These are phyloP conservation scores for Oryzias javanicus DNA, from an alignment of 2,113 vertebrate genomes.

Conservation along the genomic window DNA sequence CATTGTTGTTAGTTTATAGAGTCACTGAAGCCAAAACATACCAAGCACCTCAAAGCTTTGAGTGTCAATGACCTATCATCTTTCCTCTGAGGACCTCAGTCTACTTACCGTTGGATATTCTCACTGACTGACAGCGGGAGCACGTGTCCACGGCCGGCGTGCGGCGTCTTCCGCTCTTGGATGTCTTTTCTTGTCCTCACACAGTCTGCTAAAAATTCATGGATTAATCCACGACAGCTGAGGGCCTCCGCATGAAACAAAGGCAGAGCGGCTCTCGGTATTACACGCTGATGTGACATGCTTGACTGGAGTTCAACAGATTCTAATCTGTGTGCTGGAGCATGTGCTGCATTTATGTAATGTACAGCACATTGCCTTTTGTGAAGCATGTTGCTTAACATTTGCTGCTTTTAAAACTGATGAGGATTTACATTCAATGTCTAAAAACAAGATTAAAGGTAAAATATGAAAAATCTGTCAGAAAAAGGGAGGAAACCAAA, in stretches of 20 bases:
- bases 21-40: slow-evolving; percentile 41
- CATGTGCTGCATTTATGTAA: neutral
- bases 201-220: slow-evolving; percentile 13
- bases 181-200: slow-evolving; percentile 19
- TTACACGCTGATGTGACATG: neutral
- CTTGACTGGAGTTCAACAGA: neutral
- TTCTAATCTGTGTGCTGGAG: neutral
- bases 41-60: slow-evolving; percentile 16
- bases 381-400: no score
- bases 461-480: no score
- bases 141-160: slow-evolving; percentile 24
- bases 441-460: no score
- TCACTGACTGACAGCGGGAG: slow-evolving; percentile 37
- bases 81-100: slow-evolving; percentile 25
- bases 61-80: slow-evolving; percentile 20
- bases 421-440: no score
- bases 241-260: slow-evolving; percentile 16
- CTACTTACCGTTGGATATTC: slow-evolving; percentile 11
- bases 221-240: slow-evolving; percentile 46
- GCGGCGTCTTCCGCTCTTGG: slow-evolving; percentile 6
- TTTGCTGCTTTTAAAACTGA: no score
- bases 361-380: no score
- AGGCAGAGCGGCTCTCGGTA: neutral
- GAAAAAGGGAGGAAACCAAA: no score
- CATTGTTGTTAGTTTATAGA: slow-evolving; percentile 6